phyloP scores from a whole-genome alignment of 2,113 vertebrate genomes.

The Nothobranchius kuhntae region DNA sequence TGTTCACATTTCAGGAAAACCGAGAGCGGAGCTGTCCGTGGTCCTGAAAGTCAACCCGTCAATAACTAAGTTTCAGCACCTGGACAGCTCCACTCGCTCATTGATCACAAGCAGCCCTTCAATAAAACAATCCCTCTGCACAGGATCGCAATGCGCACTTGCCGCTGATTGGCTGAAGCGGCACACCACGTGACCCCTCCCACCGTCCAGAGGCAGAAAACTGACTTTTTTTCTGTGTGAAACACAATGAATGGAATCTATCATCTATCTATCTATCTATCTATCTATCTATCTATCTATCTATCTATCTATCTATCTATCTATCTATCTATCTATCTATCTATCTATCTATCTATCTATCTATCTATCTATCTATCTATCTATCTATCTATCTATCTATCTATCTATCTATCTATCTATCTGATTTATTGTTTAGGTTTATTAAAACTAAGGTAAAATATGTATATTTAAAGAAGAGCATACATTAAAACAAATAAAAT shows the following conservation, averaged over 20 bases:
- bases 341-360: too few relatives aligned
- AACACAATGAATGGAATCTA: conserved; percentile 48
- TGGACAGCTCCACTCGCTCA: conserved; percentile 56
- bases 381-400: too few relatives aligned
- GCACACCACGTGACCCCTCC: conserved; percentile 50
- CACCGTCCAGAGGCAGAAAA: conserved; percentile 42
- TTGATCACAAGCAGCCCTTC: conserved; percentile 60
- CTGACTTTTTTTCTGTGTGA: not conserved
- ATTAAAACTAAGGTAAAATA: too few relatives aligned
- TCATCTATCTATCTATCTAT: too few relatives aligned
- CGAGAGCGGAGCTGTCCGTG: conserved; percentile 14
- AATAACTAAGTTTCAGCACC: conserved; percentile 48
- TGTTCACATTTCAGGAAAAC: not conserved
- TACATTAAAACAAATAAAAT: too few relatives aligned
- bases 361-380: too few relatives aligned
- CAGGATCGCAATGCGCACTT: conserved; percentile 80
- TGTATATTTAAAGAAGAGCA: too few relatives aligned
- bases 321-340: too few relatives aligned
- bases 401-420: too few relatives aligned
- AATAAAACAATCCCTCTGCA: conserved; percentile 65
- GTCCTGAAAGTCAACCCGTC: conserved; percentile 32
- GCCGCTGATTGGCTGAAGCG: conserved; percentile 57
- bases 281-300: not conserved
- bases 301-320: not conserved
- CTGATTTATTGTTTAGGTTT: too few relatives aligned